Evolutionary conservation across 2,797 vertebrate genomes (phyloP).

Genomic region (Tokudaia tokunoshimensis): DNA sequence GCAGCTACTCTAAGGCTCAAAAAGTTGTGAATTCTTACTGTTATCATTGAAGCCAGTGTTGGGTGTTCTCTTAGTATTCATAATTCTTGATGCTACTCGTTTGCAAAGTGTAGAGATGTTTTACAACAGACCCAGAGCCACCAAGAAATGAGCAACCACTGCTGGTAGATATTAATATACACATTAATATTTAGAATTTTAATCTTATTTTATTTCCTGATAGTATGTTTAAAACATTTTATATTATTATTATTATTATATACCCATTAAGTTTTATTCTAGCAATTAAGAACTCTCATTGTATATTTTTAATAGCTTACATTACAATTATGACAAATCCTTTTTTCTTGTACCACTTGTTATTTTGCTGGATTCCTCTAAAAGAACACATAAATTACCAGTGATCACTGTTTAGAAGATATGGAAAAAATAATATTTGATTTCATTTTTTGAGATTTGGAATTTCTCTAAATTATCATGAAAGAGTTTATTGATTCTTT

Average conservation of each 20-base stretch:
- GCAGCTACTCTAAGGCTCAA: constrained; percentile 21
- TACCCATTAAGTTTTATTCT: not conserved
- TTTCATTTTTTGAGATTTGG: constrained; percentile 44
- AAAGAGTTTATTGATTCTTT: constrained; percentile 30
- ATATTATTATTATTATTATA: not conserved
- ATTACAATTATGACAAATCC: not conserved
- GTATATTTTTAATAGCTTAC: not conserved
- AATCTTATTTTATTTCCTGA: not conserved
- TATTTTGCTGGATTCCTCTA: not conserved
- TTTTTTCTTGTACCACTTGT: constrained; percentile 38
- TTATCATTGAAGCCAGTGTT: not conserved
- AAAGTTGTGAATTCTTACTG: not conserved
- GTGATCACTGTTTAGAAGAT: not conserved
- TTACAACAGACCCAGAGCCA: not conserved
- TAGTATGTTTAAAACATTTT: not conserved
- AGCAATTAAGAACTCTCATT: not conserved
- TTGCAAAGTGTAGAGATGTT: not conserved
- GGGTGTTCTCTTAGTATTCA: not conserved
- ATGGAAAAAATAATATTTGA: not conserved
- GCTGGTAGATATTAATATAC: not conserved
- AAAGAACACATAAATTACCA: not conserved
- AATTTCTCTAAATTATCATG: not conserved
- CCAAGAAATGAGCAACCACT: not conserved
- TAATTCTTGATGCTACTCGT: not conserved
- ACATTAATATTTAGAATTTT: constrained; percentile 23